Base-by-base conservation (phyloP, 1,140 invertebrate species). In the Drosophila kohkoa region DNA sequence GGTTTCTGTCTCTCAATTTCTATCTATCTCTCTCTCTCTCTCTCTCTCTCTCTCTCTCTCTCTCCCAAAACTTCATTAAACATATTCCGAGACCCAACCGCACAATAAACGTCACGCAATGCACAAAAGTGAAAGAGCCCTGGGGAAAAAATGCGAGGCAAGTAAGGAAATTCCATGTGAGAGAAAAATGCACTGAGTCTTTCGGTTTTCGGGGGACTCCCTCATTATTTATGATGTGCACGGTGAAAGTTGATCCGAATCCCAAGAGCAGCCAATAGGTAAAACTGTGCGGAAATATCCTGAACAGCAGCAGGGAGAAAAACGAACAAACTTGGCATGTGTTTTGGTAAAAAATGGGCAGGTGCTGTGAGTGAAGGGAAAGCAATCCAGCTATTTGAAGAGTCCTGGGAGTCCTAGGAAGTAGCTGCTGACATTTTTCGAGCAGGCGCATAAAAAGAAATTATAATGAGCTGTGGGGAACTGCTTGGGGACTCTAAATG, bases 241-340 rank as follows among this genome's bases (percentile, higher is more conserved):
- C 81, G 85, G 86, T 89, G 85, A 88, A 88, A 88, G 85, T 88
- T 88, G 85, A 88, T 85, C 79, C 82, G 89, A 88, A 76, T 88
- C 81, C 80, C 85, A 73, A 57, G n/a, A n/a, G n/a, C n/a, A n/a
- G n/a, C n/a, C n/a, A n/a, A n/a, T n/a, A n/a, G 30, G 30, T 11
- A 54, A 15, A 54, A 35, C 11, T 11, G 28, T 54, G n/a, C 51
- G n/a, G 30, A 54, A 15, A 35, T 15, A 30, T 49, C 51, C 2
- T 11, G 16, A 43, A 3, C 32, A 25, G 3, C 32, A 25, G 57
- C 20, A 6, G 35, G 52, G 25, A 25, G 20, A 25, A 25, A 28
- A n/a, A 46, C 15, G n/a, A 57, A 69, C n/a, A 46, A 69, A n/a
- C 49, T 71, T 67, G 79, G 77, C 79, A 86, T 86, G 82, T 86